Conservation (phyloP, 2,888 invertebrate species). For the Serripes groenlandicus region DNA sequence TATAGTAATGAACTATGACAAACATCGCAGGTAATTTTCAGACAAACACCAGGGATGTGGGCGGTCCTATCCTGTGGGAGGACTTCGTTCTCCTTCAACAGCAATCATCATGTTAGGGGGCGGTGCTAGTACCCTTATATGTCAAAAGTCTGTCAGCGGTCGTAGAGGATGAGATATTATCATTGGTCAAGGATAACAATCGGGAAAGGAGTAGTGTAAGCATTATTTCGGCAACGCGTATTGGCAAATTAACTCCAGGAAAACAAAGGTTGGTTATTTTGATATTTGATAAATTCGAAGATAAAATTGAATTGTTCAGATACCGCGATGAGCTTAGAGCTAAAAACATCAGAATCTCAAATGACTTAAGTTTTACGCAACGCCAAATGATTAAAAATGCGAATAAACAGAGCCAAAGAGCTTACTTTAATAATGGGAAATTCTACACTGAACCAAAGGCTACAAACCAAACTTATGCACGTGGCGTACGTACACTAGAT, state of each 20-base stretch:
- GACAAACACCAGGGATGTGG: too few species aligned
- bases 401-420: background rate
- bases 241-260: background rate
- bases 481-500: background rate
- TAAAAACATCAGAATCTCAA: background rate
- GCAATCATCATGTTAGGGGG: too few species aligned
- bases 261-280: background rate
- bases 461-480: background rate
- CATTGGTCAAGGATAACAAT: background rate
- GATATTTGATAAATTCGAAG: background rate
- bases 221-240: background rate
- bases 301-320: background rate
- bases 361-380: background rate
- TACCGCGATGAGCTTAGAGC: background rate
- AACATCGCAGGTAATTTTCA: too few species aligned
- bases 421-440: background rate
- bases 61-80: too few species aligned
- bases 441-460: background rate
- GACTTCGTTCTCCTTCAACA: too few species aligned
- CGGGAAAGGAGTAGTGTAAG: background rate
- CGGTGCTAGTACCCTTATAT: too few species aligned
- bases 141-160: too few species aligned
- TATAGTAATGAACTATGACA: too few species aligned
- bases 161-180: background rate
- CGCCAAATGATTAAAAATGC: background rate